Base-by-base conservation (phyloP, 1,140 invertebrate species). In the Oncopodura yosiiana region DNA sequence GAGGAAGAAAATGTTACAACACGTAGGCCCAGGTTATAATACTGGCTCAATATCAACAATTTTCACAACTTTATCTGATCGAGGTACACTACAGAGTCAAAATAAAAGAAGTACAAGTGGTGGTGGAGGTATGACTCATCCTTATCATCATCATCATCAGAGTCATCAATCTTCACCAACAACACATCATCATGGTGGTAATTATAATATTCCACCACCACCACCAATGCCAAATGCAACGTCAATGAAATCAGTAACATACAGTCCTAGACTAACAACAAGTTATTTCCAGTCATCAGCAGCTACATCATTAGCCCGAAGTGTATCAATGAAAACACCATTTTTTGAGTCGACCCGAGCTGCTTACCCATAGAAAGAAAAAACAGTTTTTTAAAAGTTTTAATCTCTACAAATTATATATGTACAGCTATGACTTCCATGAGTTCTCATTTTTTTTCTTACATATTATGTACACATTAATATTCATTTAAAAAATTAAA, bases 11-110 rank as follows among this genome's bases (percentile, higher is more conserved):
- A 49, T 65, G 53, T 43, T 61, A 12, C 53, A 60, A 26, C 50
- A 61, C 38, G 53, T 56, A 48, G 60, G 59, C 26, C 57, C 63
- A 29, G 56, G 62, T 23, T 64, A 64, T 42, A n/a, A n/a, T n/a
- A 53, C 58, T 24, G 58, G 58, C 9, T 63, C 63, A 12, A 63
- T 65, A 16, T 66, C 63, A 8, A 65, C 65, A 18, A 65, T 66
- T 9, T 66, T 65, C 46, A 66, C 65, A 14, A 65, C 63, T 11
- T 48, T 65, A 19, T 55, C 50, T 34, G 62, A 64, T 30, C 48
- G 62, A 9, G 57, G 57, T 2, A 64, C 58, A 18, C 30, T 64
- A 18, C 62, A 64, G 34, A 64, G 62, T 49, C 62, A 64, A 39
- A 54, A 56, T 16, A 50, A 49, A 18, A 34, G 32, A 23, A 55